Base-by-base conservation (phyloP, 2,797 vertebrate species). In the Leptodactylus fallax region DNA sequence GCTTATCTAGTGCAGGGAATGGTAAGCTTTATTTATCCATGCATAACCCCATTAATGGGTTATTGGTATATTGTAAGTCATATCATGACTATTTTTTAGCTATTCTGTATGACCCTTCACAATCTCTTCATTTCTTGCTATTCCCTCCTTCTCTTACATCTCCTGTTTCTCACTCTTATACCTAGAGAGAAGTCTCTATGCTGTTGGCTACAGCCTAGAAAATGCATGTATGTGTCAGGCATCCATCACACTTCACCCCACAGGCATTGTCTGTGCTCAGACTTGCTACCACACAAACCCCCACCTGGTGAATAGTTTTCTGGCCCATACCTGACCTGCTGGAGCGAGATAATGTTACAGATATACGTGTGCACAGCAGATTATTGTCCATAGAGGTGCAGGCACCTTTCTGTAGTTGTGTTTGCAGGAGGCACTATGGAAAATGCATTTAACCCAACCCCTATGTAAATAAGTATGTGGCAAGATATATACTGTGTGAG, bases 321-420 rank as follows among this genome's bases (percentile, higher is more conserved):
- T 82, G 56, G 69, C 86, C 86, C 79, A 82, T 82, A 82, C 79
- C 79, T 87, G 86, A 87, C 86, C 79, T 82, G 56, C 55, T 27
- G n/a, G 65, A 60, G 45, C 21, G 47, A 77, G 86, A 87, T 87
- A 82, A 87, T 61, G 65, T 87, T 87, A 87, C 86, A 78, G 79
- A n/a, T 47, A 69, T 36, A 76, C 49, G 9, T 60, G 47, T 76
- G 69, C 25, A 51, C 14, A 45, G 13, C 25, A 60, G 67, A 36
- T 21, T 63, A 58, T 58, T 79, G 76, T 49, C 19, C 47, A 0
- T 58, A 10, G 53, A 58, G 25, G 77, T 36, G 55, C 25, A 80
- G 45, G 17, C 19, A 79, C 27, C 17, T 60, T 21, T 61, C 58
- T 49, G 13, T 45, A 13, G 6, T 58, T 60, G 10, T 12, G 19